Conservation (phyloP, 2,797 vertebrate species). For the Sebastes reedi region DNA sequence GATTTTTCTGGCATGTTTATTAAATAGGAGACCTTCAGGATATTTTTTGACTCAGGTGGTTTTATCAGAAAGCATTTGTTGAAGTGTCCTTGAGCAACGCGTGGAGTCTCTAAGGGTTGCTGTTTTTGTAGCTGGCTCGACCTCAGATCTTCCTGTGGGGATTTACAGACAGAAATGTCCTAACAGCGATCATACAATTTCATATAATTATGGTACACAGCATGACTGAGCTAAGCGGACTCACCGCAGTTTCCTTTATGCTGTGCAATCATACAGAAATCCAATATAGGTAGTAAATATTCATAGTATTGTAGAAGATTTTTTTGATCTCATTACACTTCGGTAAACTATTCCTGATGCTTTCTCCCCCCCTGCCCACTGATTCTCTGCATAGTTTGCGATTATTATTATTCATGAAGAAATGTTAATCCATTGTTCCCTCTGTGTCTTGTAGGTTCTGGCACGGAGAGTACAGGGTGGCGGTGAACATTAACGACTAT, state of each 20-base stretch:
- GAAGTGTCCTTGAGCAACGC: slow-evolving; percentile 36
- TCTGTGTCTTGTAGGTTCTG: slow-evolving; percentile 83
- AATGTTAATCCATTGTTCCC: background rate
- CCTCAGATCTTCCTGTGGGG: slow-evolving; percentile 11
- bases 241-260: slow-evolving; percentile 7
- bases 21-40: slow-evolving; percentile 24
- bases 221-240: slow-evolving; percentile 25
- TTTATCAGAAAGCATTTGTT: slow-evolving; percentile 25
- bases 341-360: background rate
- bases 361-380: background rate
- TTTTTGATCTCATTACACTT: slow-evolving; percentile 18
- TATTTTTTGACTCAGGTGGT: slow-evolving; percentile 40
- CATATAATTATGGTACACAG: slow-evolving; percentile 17
- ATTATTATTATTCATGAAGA: slow-evolving; percentile 19
- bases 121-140: slow-evolving; percentile 1
- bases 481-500: slow-evolving; percentile 97
- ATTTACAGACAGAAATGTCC: slow-evolving; percentile 18
- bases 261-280: slow-evolving; percentile 48
- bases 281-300: slow-evolving; percentile 46
- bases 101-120: background rate
- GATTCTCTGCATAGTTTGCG: background rate
- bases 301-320: slow-evolving; percentile 32
- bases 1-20: slow-evolving; percentile 33
- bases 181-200: slow-evolving; percentile 2
- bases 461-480: slow-evolving; percentile 92